These are phyloP conservation scores for Drosophila triauraria DNA, from an alignment of 1,140 invertebrate genomes.

Conservation along the genomic window DNA sequence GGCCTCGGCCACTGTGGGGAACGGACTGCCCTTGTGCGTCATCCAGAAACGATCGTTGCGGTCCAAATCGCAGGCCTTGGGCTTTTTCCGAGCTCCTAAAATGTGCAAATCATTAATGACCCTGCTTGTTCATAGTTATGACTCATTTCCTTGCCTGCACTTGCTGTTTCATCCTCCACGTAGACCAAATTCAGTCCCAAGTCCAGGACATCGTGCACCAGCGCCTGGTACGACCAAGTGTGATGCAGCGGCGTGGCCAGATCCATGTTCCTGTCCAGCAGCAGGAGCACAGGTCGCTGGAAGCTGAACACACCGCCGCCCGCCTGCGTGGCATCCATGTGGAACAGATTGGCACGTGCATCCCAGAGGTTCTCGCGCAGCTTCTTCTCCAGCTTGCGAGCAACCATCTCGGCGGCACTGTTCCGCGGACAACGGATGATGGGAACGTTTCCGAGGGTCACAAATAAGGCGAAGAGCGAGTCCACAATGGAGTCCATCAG, in stretches of 20 bases:
- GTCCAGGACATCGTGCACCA: conserved; percentile 97
- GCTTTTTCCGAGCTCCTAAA: conserved; percentile 89
- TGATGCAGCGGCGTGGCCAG: conserved; percentile 99
- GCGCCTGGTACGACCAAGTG: conserved; percentile 99
- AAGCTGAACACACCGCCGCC: conserved; percentile 93
- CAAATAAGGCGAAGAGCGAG: conserved; percentile 98
- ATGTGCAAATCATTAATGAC: background rate
- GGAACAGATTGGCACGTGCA: conserved; percentile 97
- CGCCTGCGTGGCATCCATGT: conserved; percentile 91
- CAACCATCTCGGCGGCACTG: conserved; percentile 99
- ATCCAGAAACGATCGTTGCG: conserved; percentile 96
- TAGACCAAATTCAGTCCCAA: conserved; percentile 95
- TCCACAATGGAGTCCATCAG: conserved; percentile 98
- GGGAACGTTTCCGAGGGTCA: conserved; percentile 97
- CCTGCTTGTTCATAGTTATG: too few species aligned
- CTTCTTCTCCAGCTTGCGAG: conserved; percentile 98
- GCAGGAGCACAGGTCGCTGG: conserved; percentile 95
- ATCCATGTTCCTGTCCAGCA: conserved; percentile 98
- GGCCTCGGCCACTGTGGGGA: conserved; percentile 98
- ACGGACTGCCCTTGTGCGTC: conserved; percentile 97
- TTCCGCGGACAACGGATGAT: conserved; percentile 97
- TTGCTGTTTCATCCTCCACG: conserved; percentile 89
- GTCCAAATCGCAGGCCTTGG: conserved; percentile 96
- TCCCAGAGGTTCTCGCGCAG: conserved; percentile 98
- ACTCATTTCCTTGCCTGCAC: conserved; percentile 29